Evolutionary conservation across 37 sponge, comb jelly and placozoan genomes (phyloP), one percentile per base, ranked within the genome.

Genomic region (Crambe crambe): DNA sequence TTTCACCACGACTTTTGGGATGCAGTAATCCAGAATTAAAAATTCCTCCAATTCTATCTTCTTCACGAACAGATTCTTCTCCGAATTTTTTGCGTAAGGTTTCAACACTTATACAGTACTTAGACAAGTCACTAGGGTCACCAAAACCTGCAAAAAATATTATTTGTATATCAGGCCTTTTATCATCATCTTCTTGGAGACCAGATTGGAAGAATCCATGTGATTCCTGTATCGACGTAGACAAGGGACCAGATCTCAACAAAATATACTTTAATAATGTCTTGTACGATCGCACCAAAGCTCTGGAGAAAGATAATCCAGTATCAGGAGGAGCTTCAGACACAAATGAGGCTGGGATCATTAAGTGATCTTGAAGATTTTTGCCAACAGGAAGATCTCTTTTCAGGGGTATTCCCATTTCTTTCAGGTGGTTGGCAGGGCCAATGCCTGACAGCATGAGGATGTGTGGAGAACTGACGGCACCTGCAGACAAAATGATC

Each of bases 401-500:
- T 26, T 44, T 38, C 18, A 87, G 72, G 34, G 70, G 63, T 1
- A 94, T 70, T 1, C 76, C 68, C 25, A 44, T 69, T 1, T 15
- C 23, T 9, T 74, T 77, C 25, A 95, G 75, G 37, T 91, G 75
- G 0, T 82, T 79, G 15, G 35, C 51, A 25, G 95, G 95, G 6
- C 95, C 95, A 38, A 95, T 80, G 1, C 95, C 95, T 25, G 95
- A 91, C 12, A 89, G 65, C 77, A 91, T 56, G 22, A 95, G 87
- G 17, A 88, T 82, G 30, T 95, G 83, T 15, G 95, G 81, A 12
- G 95, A 83, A 18, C 79, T 89, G 0, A 95, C 75, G 18, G 92
- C 74, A 6, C 95, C 92, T 4, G 91, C 92, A 61, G 87, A 89
- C 23, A 95, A 64, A 23, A 95, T 80, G 0, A 95, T 86, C 58